phyloP scores from a whole-genome alignment of 2,113 vertebrate genomes.

The Brachypodius melanocephalos region DNA sequence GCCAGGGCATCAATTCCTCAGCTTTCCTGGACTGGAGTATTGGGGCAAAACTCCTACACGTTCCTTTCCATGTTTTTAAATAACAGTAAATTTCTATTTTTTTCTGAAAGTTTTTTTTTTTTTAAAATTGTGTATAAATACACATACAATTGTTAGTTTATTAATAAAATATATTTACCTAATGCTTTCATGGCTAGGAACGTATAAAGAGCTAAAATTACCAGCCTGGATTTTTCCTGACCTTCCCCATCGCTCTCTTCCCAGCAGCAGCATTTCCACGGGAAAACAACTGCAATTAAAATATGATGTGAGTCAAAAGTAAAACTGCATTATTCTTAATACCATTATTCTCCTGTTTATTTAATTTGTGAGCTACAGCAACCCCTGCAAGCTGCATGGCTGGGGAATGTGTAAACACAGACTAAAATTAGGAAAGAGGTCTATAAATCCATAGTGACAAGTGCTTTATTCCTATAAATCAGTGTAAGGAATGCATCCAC shows the following conservation, averaged over 20 bases:
- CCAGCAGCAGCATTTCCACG: neutral
- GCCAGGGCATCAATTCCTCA: neutral
- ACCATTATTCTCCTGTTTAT: neutral
- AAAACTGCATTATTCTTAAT: neutral
- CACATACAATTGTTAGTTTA: neutral
- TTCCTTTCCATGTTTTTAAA: neutral
- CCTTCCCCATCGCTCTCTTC: neutral
- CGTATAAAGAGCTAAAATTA: neutral
- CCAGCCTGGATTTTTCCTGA: neutral
- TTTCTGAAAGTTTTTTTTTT: neutral
- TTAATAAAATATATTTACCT: neutral
- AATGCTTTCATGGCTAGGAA: neutral
- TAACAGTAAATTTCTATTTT: neutral
- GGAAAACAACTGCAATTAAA: neutral
- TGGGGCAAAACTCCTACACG: neutral
- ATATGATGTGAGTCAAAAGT: neutral
- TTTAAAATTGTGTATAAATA: neutral
- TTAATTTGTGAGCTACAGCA: neutral
- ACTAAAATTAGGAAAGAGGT: neutral
- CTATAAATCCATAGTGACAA: neutral
- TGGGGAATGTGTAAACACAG: neutral
- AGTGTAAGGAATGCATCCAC: neutral
- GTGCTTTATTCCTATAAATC: neutral
- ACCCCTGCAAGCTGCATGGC: neutral
- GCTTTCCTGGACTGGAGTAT: neutral